These are phyloP conservation scores for Baccha elongata DNA, from an alignment of 2,888 invertebrate genomes.

Conservation along the genomic window DNA sequence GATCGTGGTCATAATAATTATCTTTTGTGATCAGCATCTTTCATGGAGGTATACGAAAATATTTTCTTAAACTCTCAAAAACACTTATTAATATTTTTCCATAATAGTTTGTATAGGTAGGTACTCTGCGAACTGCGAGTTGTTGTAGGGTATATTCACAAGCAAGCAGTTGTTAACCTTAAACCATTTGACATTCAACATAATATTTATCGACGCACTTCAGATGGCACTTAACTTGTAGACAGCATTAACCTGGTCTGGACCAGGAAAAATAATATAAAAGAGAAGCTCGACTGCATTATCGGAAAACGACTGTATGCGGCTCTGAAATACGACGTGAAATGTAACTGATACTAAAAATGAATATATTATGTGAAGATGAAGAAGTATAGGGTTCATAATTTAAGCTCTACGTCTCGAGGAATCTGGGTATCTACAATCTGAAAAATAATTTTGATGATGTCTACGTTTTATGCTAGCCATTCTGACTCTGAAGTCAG, in stretches of 20 bases:
- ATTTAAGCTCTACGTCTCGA: constrained; percentile 24
- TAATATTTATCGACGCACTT: constrained; percentile 30
- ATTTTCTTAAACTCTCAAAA: constrained; percentile 16
- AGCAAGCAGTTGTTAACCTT: constrained; percentile 32
- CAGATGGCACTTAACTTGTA: constrained; percentile 29
- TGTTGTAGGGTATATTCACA: constrained; percentile 4
- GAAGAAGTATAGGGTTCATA: too few relatives aligned
- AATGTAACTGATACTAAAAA: constrained; percentile 20
- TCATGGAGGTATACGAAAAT: neutral
- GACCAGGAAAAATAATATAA: constrained; percentile 9
- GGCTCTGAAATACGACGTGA: constrained; percentile 17
- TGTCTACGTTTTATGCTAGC: constrained; percentile 27
- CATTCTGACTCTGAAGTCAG: constrained; percentile 20
- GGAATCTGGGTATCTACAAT: constrained; percentile 13
- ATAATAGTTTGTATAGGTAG: neutral
- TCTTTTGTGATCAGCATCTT: neutral
- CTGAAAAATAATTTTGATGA: constrained; percentile 25
- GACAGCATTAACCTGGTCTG: constrained; percentile 5
- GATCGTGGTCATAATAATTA: neutral
- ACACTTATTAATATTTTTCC: neutral
- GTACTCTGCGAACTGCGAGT: neutral
- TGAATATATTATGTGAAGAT: constrained; percentile 9
- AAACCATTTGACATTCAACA: constrained; percentile 29
- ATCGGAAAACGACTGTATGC: neutral
- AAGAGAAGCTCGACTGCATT: neutral